A percentile compares a stretch with the other conserved stretches of the same genome.
These are phyloP conservation scores for Acholoe squamosa DNA, from an alignment of 2,888 invertebrate species.

Conservation along the genomic window DNA sequence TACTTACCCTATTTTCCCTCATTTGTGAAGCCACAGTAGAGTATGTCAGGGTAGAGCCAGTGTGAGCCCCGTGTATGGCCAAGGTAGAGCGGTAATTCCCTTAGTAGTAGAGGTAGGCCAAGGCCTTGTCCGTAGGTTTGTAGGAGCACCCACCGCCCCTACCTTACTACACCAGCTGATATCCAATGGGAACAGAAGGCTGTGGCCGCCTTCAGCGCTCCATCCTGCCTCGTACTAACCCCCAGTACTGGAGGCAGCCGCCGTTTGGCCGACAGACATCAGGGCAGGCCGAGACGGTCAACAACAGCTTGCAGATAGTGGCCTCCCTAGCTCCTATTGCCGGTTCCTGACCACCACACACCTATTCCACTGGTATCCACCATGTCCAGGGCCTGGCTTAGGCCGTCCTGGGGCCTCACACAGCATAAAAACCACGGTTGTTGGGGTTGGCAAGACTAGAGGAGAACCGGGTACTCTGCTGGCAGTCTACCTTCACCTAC, in stretches of 20 bases:
- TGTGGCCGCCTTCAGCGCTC: background rate
- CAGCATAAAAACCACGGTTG: background rate
- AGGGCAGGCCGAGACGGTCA: background rate
- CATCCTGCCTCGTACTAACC: background rate
- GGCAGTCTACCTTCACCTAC: slow-evolving; percentile 33
- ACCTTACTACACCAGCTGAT: background rate
- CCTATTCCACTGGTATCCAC: background rate
- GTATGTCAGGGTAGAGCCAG: background rate
- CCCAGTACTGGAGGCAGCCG: background rate
- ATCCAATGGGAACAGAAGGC: slow-evolving; percentile 23
- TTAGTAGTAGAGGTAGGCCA: background rate
- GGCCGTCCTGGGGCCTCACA: slow-evolving; percentile 1
- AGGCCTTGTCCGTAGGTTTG: slow-evolving; percentile 23
- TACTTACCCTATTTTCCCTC: slow-evolving; percentile 53
- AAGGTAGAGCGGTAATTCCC: slow-evolving; percentile 10
- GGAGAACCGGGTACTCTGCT: background rate
- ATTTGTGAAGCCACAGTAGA: slow-evolving; percentile 24
- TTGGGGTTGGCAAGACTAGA: background rate
- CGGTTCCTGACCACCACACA: background rate
- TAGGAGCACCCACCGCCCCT: background rate
- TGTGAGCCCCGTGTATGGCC: background rate
- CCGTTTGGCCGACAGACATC: background rate
- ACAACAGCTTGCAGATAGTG: background rate
- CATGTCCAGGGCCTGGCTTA: background rate
- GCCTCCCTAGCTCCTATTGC: background rate